phyloP scores from a whole-genome alignment of 2,888 invertebrate genomes.

The Anthrax anthrax region DNA sequence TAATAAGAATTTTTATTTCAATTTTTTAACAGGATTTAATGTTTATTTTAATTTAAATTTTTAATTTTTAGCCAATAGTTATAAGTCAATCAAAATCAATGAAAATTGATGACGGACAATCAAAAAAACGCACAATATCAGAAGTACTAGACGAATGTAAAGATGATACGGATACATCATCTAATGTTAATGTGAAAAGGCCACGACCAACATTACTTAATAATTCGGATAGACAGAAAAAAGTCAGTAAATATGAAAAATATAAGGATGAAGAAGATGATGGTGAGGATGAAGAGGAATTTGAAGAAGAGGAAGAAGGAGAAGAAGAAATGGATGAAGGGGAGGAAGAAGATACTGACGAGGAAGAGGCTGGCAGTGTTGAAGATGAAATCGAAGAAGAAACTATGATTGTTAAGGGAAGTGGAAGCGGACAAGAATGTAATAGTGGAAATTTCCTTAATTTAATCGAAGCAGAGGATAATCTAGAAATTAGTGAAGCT shows the following conservation, averaged over 20 bases:
- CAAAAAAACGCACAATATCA: slow-evolving; percentile 19
- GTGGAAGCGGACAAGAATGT: slow-evolving; percentile 32
- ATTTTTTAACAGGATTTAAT: not conserved
- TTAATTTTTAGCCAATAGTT: slow-evolving; percentile 21
- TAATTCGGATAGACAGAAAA: slow-evolving; percentile 26
- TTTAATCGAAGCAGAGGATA: slow-evolving; percentile 20
- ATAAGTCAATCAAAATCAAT: slow-evolving; percentile 26
- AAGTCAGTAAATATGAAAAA: slow-evolving; percentile 26
- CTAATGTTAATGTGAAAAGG: slow-evolving; percentile 18
- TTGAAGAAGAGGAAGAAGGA: slow-evolving; percentile 19
- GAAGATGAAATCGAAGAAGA: slow-evolving; percentile 36
- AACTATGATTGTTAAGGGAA: slow-evolving; percentile 51
- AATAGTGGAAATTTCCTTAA: not conserved
- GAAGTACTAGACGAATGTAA: slow-evolving; percentile 8
- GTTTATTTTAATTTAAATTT: not conserved
- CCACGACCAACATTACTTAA: slow-evolving; percentile 23
- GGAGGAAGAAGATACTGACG: slow-evolving; percentile 13
- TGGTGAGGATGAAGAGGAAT: slow-evolving; percentile 19
- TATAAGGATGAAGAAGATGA: slow-evolving; percentile 12
- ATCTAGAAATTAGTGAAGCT: slow-evolving; percentile 41
- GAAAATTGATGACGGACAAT: slow-evolving; percentile 7
- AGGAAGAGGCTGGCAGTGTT: slow-evolving; percentile 20
- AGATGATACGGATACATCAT: slow-evolving; percentile 9
- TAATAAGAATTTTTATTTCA: not conserved
- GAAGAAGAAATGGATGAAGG: slow-evolving; percentile 19